These are phyloP conservation scores for Chouioia cunea DNA, from an alignment of 2,888 invertebrate species.

Conservation along the genomic window DNA sequence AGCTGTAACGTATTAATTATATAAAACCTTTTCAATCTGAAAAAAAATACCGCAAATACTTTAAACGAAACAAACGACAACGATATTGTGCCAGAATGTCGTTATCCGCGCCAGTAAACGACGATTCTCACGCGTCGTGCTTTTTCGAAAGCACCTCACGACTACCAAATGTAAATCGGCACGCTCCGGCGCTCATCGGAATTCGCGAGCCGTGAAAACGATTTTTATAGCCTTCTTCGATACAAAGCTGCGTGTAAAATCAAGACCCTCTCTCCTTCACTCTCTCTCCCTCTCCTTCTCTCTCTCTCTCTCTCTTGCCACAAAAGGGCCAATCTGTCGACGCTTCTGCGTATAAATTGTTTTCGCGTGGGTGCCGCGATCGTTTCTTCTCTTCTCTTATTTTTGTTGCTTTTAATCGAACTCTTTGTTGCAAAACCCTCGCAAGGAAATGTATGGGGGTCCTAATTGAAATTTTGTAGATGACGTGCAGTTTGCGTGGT, in stretches of 20 bases:
- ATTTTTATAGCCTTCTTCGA: slow-evolving; percentile 34
- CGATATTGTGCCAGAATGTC: too few species aligned
- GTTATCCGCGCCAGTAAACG: slow-evolving; percentile 32
- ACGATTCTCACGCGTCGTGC: slow-evolving; percentile 7
- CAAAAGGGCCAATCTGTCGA: slow-evolving; percentile 57
- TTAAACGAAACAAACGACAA: too few species aligned
- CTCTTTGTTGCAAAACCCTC: slow-evolving; percentile 39
- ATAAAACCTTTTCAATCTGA: slow-evolving; percentile 50
- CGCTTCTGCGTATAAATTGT: slow-evolving; percentile 43
- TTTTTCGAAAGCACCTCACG: slow-evolving; percentile 34
- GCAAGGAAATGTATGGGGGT: slow-evolving; percentile 53
- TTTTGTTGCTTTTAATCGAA: slow-evolving; percentile 26
- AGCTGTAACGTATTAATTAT: slow-evolving; percentile 62
- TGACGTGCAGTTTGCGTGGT: slow-evolving; percentile 48
- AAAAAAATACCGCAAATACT: slow-evolving; percentile 49
- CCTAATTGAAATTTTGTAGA: slow-evolving; percentile 62
- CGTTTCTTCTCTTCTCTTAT: slow-evolving; percentile 30
- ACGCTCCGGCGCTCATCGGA: slow-evolving; percentile 37
- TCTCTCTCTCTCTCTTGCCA: slow-evolving; percentile 1
- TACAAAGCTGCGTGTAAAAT: slow-evolving; percentile 33
- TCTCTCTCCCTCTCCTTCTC: too few species aligned
- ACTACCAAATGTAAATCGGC: slow-evolving; percentile 32
- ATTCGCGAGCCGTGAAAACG: slow-evolving; percentile 48
- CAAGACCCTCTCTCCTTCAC: slow-evolving; percentile 41
- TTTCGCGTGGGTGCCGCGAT: slow-evolving; percentile 39